Evolutionary conservation across 2,113 vertebrate species (phyloP).

Genomic region (Perca fluviatilis): DNA sequence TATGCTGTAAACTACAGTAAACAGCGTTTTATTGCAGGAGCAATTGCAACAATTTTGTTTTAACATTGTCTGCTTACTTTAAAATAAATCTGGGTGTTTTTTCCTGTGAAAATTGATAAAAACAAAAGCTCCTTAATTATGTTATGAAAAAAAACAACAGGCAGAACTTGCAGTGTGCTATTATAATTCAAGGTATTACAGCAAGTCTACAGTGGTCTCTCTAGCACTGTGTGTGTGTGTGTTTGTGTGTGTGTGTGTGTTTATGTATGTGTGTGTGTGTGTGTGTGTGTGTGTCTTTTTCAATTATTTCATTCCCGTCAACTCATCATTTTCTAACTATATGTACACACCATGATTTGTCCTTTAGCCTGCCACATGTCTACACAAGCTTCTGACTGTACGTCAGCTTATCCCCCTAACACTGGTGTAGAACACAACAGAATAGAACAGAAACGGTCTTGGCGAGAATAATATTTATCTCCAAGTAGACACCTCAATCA

Average conservation of each 20-base stretch:
- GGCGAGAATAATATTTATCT: slow-evolving; percentile 7
- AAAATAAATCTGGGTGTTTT: background rate
- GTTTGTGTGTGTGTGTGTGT: background rate
- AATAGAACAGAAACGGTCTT: background rate
- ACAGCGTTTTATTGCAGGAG: background rate
- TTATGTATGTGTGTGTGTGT: no score
- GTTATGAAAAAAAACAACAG: background rate
- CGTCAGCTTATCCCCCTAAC: background rate
- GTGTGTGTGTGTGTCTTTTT: slow-evolving; percentile 1
- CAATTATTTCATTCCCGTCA: background rate
- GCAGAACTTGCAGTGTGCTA: background rate
- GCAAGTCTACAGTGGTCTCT: background rate
- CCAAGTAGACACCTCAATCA: slow-evolving; percentile 30
- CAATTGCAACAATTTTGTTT: background rate
- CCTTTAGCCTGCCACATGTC: slow-evolving; percentile 21
- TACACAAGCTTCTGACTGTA: background rate
- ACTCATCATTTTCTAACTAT: slow-evolving; percentile 31
- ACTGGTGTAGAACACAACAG: background rate
- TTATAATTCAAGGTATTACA: background rate
- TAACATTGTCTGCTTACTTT: background rate
- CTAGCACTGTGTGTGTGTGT: background rate
- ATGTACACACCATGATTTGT: slow-evolving; percentile 15
- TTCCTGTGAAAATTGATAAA: background rate
- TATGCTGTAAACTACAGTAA: background rate
- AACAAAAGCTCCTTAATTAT: background rate